Percentiles rank a stretch among this genome's conserved stretches.
These are phyloP conservation scores for Ptychoptera contaminata DNA, from an alignment of 2,888 invertebrate species.

Conservation along the genomic window DNA sequence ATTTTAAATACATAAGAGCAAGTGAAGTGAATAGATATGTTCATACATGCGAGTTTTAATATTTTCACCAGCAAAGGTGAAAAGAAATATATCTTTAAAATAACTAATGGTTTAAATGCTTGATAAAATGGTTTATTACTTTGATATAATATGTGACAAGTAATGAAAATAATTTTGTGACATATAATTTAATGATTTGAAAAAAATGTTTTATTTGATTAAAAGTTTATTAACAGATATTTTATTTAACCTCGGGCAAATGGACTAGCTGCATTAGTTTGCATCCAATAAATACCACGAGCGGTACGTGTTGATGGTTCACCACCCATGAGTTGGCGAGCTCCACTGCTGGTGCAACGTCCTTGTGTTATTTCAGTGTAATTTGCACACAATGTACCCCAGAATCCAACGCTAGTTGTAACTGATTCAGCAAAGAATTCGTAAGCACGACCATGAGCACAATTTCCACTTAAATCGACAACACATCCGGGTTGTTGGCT, in stretches of 20 bases:
- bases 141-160: no score
- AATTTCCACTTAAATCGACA: conserved; percentile 23
- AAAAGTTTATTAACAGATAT: no score
- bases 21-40: no score
- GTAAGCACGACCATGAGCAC: conserved; percentile 31
- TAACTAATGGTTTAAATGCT: no score
- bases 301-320: conserved; percentile 15
- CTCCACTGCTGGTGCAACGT: conserved; percentile 12
- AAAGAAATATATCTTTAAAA: no score
- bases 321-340: conserved; percentile 18
- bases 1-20: no score
- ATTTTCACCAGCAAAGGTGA: no score
- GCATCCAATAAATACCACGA: conserved; percentile 23
- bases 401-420: conserved; percentile 17
- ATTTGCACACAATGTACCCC: conserved; percentile 17
- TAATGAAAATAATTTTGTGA: no score
- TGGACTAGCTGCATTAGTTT: conserved; percentile 19
- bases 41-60: no score
- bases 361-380: conserved; percentile 17
- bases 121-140: no score
- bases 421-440: conserved; percentile 32
- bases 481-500: conserved; percentile 37
- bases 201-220: no score
- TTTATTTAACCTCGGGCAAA: conserved; percentile 12
- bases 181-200: no score